A percentile compares a stretch with the other conserved stretches of the same genome.
Conservation (phyloP, 35 echinoderm and acorn worm genomes). For the Stichopus chloronotus region DNA sequence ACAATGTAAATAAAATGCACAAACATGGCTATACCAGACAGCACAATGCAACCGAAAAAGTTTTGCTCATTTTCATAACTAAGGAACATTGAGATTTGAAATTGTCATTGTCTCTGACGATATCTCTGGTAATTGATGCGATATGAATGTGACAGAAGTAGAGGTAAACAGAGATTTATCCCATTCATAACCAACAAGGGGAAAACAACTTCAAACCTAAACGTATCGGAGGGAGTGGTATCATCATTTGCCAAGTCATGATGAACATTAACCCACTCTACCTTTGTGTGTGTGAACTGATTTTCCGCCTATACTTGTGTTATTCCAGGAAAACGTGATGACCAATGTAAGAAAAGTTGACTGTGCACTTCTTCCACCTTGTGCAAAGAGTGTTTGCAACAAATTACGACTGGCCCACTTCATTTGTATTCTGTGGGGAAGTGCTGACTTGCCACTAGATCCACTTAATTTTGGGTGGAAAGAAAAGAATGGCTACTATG, state of each 20-base stretch:
- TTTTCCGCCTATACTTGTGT: not conserved
- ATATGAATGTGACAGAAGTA: not conserved
- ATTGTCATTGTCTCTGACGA: not conserved
- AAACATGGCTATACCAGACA: no score
- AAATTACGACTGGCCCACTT: slow-evolving; percentile 25
- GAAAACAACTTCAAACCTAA: not conserved
- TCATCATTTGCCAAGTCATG: not conserved
- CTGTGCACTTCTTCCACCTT: slow-evolving; percentile 71
- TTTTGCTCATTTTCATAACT: no score
- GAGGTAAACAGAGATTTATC: not conserved
- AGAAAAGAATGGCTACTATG: slow-evolving; percentile 38
- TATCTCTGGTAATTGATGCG: not conserved
- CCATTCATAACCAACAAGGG: not conserved
- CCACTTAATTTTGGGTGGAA: slow-evolving; percentile 68
- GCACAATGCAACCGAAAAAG: no score
- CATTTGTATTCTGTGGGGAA: slow-evolving; percentile 64
- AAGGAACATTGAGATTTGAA: no score
- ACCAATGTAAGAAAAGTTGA: slow-evolving; percentile 62
- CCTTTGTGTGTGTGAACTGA: not conserved
- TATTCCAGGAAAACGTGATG: slow-evolving; percentile 54
- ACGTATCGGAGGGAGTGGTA: not conserved
- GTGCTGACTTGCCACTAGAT: slow-evolving; percentile 52
- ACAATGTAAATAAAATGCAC: no score
- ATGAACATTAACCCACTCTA: no score
- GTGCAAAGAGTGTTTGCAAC: slow-evolving; percentile 56